These are phyloP conservation scores for Drosophila azteca DNA, from an alignment of 1,140 invertebrate genomes.

Conservation along the genomic window DNA sequence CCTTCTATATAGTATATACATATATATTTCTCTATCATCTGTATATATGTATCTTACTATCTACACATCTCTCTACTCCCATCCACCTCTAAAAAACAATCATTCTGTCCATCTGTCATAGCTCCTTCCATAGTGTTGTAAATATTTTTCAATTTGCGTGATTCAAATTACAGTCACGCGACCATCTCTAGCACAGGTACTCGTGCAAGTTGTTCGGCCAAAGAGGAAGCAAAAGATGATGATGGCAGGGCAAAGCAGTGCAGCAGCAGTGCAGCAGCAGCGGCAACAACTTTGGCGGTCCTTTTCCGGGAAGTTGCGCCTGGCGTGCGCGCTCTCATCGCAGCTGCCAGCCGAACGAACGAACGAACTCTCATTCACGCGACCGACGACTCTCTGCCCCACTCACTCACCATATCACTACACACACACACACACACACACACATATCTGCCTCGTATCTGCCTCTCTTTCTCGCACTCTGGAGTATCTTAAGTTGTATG, in stretches of 20 bases:
- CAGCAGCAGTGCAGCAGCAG: constrained; percentile 10
- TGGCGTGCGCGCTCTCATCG: constrained; percentile 75
- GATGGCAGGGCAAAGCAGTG: constrained; percentile 24
- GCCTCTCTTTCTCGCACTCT: constrained; percentile 10
- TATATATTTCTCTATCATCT: too few relatives aligned
- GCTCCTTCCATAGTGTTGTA: too few relatives aligned
- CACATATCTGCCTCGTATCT: background rate
- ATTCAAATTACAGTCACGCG: constrained; percentile 13
- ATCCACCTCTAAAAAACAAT: too few relatives aligned
- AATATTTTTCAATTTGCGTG: constrained; percentile 12
- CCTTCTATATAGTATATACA: too few relatives aligned
- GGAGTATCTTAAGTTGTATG: constrained; percentile 71
- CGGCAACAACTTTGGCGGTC: constrained; percentile 76
- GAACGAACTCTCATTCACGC: constrained; percentile 67
- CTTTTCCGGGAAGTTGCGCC: constrained; percentile 81
- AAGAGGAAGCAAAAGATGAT: constrained; percentile 35
- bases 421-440: too few relatives aligned
- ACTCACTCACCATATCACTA: constrained; percentile 16
- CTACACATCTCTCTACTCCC: too few relatives aligned
- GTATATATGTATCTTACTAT: too few relatives aligned
- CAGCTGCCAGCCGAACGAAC: constrained; percentile 65
- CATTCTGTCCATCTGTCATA: too few relatives aligned
- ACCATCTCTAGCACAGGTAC: constrained; percentile 57
- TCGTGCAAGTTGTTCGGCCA: constrained; percentile 13
- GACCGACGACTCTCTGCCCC: constrained; percentile 37